Conservation (phyloP, 2,888 invertebrate genomes). For the Torymus aiolomorphi region DNA sequence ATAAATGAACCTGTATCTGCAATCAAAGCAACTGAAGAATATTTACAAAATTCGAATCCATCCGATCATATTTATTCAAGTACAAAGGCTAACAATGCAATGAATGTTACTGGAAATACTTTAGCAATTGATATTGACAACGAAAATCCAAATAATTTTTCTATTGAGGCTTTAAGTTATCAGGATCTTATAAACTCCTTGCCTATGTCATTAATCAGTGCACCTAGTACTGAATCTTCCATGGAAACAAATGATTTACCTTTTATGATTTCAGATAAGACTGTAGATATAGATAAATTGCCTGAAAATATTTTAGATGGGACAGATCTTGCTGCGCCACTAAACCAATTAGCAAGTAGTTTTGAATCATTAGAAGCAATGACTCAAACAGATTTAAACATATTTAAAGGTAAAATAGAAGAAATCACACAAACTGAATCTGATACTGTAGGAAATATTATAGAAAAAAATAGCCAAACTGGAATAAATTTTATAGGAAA, state of each 20-base stretch:
- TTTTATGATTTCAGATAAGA: constrained; percentile 51
- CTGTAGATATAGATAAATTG: constrained; percentile 39
- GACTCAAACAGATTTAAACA: constrained; percentile 37
- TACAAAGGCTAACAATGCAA: constrained; percentile 40
- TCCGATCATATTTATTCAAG: constrained; percentile 48
- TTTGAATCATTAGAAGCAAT: constrained; percentile 41
- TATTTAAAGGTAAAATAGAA: constrained; percentile 37
- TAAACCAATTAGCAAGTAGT: constrained; percentile 31
- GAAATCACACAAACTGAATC: constrained; percentile 29
- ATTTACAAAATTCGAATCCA: constrained; percentile 45
- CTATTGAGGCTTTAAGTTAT: constrained; percentile 50
- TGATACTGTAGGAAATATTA: constrained; percentile 15
- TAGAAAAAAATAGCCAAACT: constrained; percentile 39
- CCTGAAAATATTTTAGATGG: constrained; percentile 48
- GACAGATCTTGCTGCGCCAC: constrained; percentile 11
- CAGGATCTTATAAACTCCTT: constrained; percentile 53
- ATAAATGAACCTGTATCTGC: constrained; percentile 54
- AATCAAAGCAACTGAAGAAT: constrained; percentile 50
- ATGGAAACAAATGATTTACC: constrained; percentile 45
- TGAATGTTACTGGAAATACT: constrained; percentile 20
- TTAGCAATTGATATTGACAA: constrained; percentile 45
- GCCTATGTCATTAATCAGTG: constrained; percentile 48
- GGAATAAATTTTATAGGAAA: constrained; percentile 5
- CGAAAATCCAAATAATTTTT: constrained; percentile 48
- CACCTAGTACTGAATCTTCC: constrained; percentile 36